Evolutionary conservation across 1,140 invertebrate species (phyloP), one percentile per base, ranked within the genome.

Genomic region (Danaus melanippus): DNA sequence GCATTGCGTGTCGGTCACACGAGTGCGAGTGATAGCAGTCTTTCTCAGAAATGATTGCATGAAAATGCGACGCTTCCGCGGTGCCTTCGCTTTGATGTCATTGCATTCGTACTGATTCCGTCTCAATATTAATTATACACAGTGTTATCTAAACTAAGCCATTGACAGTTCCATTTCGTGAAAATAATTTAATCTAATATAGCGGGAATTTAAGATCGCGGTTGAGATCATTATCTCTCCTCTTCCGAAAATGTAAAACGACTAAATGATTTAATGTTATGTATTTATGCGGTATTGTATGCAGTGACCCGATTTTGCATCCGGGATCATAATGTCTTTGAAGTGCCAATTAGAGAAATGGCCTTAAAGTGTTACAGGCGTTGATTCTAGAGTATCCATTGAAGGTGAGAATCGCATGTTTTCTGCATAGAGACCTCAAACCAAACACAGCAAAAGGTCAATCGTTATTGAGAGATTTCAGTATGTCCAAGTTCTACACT

Each of bases 31-130:
- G 76, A 79, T 75, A 74, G 68, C 62, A 48, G 44, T 48, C 58
- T 68, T 82, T 83, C 79, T 59, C 48, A 72, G 79, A 83, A 82
- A 32, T 62, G 68, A 69, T 70, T 70, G 76, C 72, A 77, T 67
- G 67, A 69, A 74, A 75, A 66, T 54, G 52, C 64, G 57, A 58
- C 51, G 62, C 74, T 72, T 74, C 69, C 66, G 71, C 67, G 62
- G 62, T 65, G 51, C 56, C 60, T 57, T 50, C 46, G 48, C 67
- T 67, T 66, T 73, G 67, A 68, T 73, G 58, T 50, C 44, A 63
- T 47, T 72, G 67, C 67, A 65, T 41, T 62, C 51, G 45, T 15
- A 55, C 48, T 60, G 58, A 60, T 60, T 60, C 55, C 53, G 58
- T 43, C 58, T 54, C 50, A 60, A 60, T 55, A 47, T 60, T 46